These are phyloP conservation scores for Macrosiphum euphorbiae DNA, from an alignment of 2,888 invertebrate species.

Conservation along the genomic window DNA sequence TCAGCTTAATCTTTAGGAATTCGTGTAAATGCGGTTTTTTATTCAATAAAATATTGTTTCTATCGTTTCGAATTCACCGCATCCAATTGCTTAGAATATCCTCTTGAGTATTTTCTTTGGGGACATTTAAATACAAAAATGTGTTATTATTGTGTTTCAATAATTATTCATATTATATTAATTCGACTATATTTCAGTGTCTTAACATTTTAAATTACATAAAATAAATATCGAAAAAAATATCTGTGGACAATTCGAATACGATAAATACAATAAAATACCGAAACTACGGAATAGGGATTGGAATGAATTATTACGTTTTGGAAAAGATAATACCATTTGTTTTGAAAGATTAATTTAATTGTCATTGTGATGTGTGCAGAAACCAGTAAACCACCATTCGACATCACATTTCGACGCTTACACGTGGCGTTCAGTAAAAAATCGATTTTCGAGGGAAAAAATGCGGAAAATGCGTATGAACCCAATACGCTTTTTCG, in stretches of 20 bases:
- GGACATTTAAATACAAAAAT: background rate
- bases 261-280: background rate
- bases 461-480: background rate
- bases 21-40: background rate
- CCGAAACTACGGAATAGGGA: background rate
- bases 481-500: background rate
- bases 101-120: background rate
- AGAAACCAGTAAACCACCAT: background rate
- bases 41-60: background rate
- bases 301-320: background rate
- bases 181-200: background rate
- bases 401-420: background rate
- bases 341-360: background rate
- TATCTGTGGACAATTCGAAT: background rate
- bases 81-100: background rate
- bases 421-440: background rate
- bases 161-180: background rate
- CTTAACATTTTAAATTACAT: background rate
- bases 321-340: background rate
- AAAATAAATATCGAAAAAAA: background rate
- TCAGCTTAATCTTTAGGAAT: background rate
- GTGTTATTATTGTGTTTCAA: background rate
- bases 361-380: background rate
- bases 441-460: background rate
- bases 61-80: background rate